phyloP scores from a whole-genome alignment of 2,888 invertebrate genomes.

The Saturnia pavonia region DNA sequence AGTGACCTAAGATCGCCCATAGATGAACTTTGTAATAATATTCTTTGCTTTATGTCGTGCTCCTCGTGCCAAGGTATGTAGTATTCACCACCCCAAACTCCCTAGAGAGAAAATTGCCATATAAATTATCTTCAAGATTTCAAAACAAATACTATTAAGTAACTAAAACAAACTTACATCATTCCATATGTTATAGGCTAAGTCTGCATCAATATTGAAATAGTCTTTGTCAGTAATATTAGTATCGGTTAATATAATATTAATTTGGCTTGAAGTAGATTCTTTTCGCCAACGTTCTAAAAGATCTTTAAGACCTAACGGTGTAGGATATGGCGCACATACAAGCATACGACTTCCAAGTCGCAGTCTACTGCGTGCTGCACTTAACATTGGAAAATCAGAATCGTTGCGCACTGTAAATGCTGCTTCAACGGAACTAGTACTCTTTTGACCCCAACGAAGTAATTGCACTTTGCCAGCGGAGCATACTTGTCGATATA shows the following conservation, averaged over 20 bases:
- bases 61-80: slow-evolving; percentile 34
- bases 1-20: slow-evolving; percentile 36
- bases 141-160: not conserved
- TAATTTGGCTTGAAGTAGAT: slow-evolving; percentile 31
- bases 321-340: slow-evolving; percentile 35
- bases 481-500: slow-evolving; percentile 30
- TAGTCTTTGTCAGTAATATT: not conserved
- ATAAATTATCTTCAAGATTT: not conserved
- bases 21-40: slow-evolving; percentile 26
- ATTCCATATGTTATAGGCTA: slow-evolving; percentile 17
- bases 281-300: slow-evolving; percentile 38
- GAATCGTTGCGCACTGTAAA: slow-evolving; percentile 31
- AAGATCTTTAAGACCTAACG: slow-evolving; percentile 34
- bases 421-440: slow-evolving; percentile 25
- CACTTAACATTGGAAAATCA: slow-evolving; percentile 32
- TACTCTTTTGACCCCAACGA: slow-evolving; percentile 29
- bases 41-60: slow-evolving; percentile 14
- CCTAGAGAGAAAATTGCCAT: not conserved
- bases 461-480: slow-evolving; percentile 28
- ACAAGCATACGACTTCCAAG: slow-evolving; percentile 33
- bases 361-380: slow-evolving; percentile 28
- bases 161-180: slow-evolving; percentile 8
- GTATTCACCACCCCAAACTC: slow-evolving; percentile 42
- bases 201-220: slow-evolving; percentile 7
- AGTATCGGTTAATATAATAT: slow-evolving; percentile 31